These are phyloP conservation scores for Meghimatium bilineatum DNA, from an alignment of 2,888 invertebrate species.

Conservation along the genomic window DNA sequence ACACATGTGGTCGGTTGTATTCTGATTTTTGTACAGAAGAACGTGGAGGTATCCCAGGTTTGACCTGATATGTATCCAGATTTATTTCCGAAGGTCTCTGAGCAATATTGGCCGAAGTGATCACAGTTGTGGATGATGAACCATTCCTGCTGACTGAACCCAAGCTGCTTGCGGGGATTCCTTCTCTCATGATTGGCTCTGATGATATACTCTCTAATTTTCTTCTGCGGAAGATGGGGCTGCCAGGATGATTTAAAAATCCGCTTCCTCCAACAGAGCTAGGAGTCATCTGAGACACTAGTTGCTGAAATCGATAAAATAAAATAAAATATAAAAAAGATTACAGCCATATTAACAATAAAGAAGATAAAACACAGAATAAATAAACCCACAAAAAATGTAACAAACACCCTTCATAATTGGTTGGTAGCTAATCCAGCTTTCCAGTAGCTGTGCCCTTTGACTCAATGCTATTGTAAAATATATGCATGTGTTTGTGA, in stretches of 20 bases:
- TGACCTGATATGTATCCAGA: background rate
- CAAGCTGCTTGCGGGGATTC: background rate
- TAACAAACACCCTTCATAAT: too few relatives aligned
- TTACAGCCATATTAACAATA: background rate
- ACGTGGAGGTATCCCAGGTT: constrained; percentile 38
- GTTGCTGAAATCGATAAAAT: constrained; percentile 21
- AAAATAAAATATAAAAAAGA: background rate
- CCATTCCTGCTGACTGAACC: background rate
- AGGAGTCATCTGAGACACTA: constrained; percentile 37
- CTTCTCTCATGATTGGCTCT: constrained; percentile 10
- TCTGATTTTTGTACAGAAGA: constrained; percentile 22
- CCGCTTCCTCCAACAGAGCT: constrained; percentile 16
- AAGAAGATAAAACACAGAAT: too few relatives aligned
- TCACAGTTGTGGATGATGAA: background rate
- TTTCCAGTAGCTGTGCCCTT: too few relatives aligned
- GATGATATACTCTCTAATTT: background rate
- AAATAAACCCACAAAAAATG: too few relatives aligned
- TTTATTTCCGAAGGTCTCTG: constrained; percentile 36
- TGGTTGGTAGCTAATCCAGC: too few relatives aligned
- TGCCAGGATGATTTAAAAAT: constrained; percentile 3
- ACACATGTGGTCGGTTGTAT: background rate
- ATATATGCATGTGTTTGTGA: too few relatives aligned
- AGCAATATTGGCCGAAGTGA: constrained; percentile 15
- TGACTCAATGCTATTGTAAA: too few relatives aligned
- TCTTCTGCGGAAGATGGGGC: constrained; percentile 35